A percentile compares a stretch with the other conserved stretches of the same genome.
Evolutionary conservation across 2,113 vertebrate species (phyloP).

Genomic region (Paraplagusia blochii): DNA sequence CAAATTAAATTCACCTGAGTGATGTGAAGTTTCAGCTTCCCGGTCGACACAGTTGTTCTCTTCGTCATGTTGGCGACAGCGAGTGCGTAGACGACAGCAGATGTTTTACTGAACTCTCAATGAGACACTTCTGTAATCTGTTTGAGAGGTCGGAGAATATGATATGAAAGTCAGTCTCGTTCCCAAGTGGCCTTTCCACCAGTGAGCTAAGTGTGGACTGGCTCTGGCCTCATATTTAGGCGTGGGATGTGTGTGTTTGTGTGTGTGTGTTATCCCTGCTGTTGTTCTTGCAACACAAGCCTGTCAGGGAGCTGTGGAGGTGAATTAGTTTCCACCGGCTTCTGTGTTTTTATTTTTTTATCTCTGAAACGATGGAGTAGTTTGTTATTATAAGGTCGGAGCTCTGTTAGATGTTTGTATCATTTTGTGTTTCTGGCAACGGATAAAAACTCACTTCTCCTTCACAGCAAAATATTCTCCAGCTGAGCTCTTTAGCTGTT

Average conservation of each 20-base stretch:
- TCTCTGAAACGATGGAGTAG: slow-evolving; percentile 1
- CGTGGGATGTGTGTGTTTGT: slow-evolving; percentile 34
- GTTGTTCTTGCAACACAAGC: slow-evolving; percentile 74
- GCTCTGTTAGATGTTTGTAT: slow-evolving; percentile 11
- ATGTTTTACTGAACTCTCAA: slow-evolving; percentile 34
- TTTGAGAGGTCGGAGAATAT: slow-evolving; percentile 39
- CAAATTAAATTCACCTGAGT: slow-evolving; percentile 54
- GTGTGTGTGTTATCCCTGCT: slow-evolving; percentile 44
- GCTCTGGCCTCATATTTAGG: slow-evolving; percentile 46
- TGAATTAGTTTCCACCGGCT: slow-evolving; percentile 51
- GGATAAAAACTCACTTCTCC: neutral
- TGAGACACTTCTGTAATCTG: slow-evolving; percentile 51
- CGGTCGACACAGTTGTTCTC: slow-evolving; percentile 31
- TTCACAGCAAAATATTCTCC: neutral
- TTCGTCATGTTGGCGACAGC: slow-evolving; percentile 33
- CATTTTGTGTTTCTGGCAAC: neutral
- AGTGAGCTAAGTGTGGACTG: slow-evolving; percentile 45
- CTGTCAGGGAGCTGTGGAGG: slow-evolving; percentile 53
- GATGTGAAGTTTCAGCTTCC: slow-evolving; percentile 49
- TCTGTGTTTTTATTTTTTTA: slow-evolving; percentile 39
- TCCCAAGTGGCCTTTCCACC: slow-evolving; percentile 38
- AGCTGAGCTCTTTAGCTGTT: neutral
- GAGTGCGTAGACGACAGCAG: slow-evolving; percentile 45
- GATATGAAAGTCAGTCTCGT: slow-evolving; percentile 39
- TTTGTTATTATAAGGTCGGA: slow-evolving; percentile 9